These are phyloP conservation scores for Tanytarsus gracilentus DNA, from an alignment of 2,888 invertebrate species.

Conservation along the genomic window DNA sequence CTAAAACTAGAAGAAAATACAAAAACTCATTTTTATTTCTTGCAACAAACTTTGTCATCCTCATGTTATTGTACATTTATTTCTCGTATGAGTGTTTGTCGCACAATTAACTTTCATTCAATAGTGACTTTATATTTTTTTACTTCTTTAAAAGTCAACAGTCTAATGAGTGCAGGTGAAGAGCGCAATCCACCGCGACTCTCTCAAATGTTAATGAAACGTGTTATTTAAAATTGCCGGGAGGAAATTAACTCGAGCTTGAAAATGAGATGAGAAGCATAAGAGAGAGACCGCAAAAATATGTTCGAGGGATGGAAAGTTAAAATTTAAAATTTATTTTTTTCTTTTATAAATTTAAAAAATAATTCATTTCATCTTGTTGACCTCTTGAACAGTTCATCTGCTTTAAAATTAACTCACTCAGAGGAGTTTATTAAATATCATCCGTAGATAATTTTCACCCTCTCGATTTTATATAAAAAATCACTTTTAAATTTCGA, in stretches of 20 bases:
- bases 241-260: slow-evolving; percentile 12
- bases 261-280: background rate
- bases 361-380: no score
- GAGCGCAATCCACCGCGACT: background rate
- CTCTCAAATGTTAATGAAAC: slow-evolving; percentile 14
- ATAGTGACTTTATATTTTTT: background rate
- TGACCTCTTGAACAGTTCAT: no score
- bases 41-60: background rate
- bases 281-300: no score
- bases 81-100: slow-evolving; percentile 9
- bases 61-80: background rate
- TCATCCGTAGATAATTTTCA: no score
- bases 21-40: no score
- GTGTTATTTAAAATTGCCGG: slow-evolving; percentile 5
- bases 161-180: slow-evolving; percentile 28
- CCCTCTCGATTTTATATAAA: no score
- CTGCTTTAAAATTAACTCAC: no score
- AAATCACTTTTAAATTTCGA: no score
- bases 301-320: no score
- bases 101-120: slow-evolving; percentile 10
- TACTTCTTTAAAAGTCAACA: slow-evolving; percentile 6
- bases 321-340: no score
- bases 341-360: no score
- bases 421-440: no score
- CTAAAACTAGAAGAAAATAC: background rate